A percentile compares a stretch with the other conserved stretches of the same genome.
These are phyloP conservation scores for Diceros bicornis DNA, from an alignment of 2,797 vertebrate species.

Conservation along the genomic window DNA sequence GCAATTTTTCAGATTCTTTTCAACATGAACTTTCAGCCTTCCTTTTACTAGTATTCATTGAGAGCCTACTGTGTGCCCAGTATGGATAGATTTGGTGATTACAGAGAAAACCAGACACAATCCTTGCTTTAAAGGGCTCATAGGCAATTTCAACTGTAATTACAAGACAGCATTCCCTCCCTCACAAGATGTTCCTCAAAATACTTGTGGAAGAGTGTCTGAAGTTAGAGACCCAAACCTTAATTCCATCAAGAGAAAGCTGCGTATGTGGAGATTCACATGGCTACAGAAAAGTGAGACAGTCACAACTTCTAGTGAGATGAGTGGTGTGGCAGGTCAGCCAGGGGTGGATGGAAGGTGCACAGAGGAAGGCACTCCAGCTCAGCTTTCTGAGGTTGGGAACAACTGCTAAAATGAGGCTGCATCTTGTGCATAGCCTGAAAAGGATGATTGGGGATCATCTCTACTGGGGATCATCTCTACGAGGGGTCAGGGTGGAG, in stretches of 20 bases:
- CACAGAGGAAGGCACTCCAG: neutral
- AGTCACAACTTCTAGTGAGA: neutral
- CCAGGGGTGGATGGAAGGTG: neutral
- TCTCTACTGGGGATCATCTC: neutral
- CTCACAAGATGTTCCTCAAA: neutral
- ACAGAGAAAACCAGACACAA: neutral
- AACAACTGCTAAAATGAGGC: neutral
- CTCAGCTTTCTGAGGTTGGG: neutral
- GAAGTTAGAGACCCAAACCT: neutral
- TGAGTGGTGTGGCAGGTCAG: neutral
- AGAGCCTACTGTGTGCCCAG: neutral
- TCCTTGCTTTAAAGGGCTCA: neutral
- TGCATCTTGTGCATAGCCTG: neutral
- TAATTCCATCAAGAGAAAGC: neutral
- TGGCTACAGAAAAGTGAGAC: neutral
- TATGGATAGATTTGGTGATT: neutral
- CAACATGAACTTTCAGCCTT: neutral
- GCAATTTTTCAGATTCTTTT: neutral
- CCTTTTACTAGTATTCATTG: neutral
- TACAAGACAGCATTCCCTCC: neutral
- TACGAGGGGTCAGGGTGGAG: too few species aligned
- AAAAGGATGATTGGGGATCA: neutral
- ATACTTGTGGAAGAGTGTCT: neutral
- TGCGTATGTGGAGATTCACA: neutral
- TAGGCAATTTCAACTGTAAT: neutral